These are phyloP conservation scores for Musca domestica DNA, from an alignment of 1,140 invertebrate species.

Conservation along the genomic window DNA sequence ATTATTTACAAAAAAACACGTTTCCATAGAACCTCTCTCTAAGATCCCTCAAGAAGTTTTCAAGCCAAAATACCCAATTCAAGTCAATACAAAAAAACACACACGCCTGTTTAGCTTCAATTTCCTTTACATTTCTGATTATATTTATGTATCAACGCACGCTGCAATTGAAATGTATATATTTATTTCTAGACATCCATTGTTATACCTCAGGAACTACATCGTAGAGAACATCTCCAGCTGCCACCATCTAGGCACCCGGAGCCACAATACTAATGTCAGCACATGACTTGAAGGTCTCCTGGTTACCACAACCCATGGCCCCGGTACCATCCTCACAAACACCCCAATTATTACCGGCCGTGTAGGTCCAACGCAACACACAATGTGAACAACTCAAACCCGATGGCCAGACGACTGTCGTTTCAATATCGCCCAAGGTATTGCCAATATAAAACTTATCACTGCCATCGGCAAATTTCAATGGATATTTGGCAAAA, in stretches of 20 bases:
- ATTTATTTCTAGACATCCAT: not conserved
- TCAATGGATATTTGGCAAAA: slow-evolving; percentile 57
- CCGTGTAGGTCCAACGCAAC: slow-evolving; percentile 67
- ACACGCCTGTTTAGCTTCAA: no score
- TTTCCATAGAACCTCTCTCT: no score
- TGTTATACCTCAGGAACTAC: no score
- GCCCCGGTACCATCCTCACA: slow-evolving; percentile 54
- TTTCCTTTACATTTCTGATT: no score
- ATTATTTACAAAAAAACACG: no score
- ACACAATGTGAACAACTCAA: slow-evolving; percentile 67
- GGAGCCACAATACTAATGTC: slow-evolving; percentile 61
- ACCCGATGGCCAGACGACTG: slow-evolving; percentile 55
- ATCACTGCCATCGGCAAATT: slow-evolving; percentile 55
- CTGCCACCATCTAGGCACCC: not conserved
- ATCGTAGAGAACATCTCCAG: no score
- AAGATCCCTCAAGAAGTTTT: no score
- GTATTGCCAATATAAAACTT: slow-evolving; percentile 35
- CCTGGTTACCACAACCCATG: slow-evolving; percentile 65
- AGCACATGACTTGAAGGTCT: slow-evolving; percentile 67
- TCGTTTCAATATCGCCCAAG: slow-evolving; percentile 49
- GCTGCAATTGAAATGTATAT: no score
- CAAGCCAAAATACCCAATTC: no score
- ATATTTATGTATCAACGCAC: no score
- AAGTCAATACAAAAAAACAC: no score
- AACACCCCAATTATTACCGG: slow-evolving; percentile 60